Evolutionary conservation across 2,797 vertebrate species (phyloP).

Genomic region (Hyperoplus immaculatus): DNA sequence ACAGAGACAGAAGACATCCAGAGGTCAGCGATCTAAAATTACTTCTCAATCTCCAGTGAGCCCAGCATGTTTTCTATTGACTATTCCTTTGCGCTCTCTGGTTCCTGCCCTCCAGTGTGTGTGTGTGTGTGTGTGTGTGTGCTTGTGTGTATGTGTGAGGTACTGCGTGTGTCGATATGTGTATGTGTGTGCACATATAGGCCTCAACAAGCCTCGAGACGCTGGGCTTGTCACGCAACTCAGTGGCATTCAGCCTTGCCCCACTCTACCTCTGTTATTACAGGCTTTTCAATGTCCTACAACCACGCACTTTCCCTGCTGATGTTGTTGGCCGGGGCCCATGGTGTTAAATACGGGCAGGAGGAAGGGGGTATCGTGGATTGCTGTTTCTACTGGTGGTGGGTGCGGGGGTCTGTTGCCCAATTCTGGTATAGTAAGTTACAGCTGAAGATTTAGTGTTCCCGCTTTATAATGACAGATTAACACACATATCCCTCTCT

Average conservation of each 20-base stretch:
- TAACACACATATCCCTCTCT: slow-evolving; percentile 64
- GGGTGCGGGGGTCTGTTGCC: slow-evolving; percentile 55
- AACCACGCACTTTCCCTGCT: slow-evolving; percentile 84
- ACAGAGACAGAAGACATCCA: slow-evolving; percentile 81
- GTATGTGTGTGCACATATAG: slow-evolving; percentile 62
- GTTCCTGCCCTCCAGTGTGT: slow-evolving; percentile 81
- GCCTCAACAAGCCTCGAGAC: slow-evolving; percentile 83
- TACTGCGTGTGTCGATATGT: slow-evolving; percentile 39
- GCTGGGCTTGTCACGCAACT: slow-evolving; percentile 87
- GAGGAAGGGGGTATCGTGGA: slow-evolving; percentile 49
- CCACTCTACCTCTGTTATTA: slow-evolving; percentile 87
- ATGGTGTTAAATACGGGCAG: slow-evolving; percentile 66
- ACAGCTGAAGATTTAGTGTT: slow-evolving; percentile 64
- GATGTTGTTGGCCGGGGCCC: slow-evolving; percentile 81
- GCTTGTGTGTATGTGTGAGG: slow-evolving; percentile 29
- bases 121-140: slow-evolving; percentile 17
- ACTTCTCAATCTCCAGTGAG: slow-evolving; percentile 78
- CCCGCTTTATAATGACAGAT: slow-evolving; percentile 61
- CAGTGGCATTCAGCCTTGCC: slow-evolving; percentile 74
- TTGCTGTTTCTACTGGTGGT: slow-evolving; percentile 63
- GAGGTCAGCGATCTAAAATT: slow-evolving; percentile 85
- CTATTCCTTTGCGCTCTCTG: slow-evolving; percentile 73
- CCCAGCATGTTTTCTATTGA: slow-evolving; percentile 82
- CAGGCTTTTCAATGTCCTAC: slow-evolving; percentile 82
- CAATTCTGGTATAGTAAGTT: slow-evolving; percentile 59